Conservation (phyloP, 1,140 invertebrate genomes). For the Lasaia peninsularis region DNA sequence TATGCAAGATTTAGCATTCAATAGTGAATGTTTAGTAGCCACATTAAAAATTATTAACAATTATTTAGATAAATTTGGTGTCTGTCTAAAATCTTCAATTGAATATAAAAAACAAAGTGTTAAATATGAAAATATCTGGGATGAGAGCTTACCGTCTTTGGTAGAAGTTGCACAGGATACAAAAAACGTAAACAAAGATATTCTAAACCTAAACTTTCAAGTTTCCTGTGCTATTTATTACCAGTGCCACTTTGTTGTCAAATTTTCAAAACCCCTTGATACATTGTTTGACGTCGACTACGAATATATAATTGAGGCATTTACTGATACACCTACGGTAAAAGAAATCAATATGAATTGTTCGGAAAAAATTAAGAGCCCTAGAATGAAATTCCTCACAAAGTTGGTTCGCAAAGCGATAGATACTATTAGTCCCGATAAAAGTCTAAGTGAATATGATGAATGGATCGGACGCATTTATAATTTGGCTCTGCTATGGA, state of each 20-base stretch:
- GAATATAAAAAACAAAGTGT: constrained; percentile 73
- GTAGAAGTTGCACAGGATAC: constrained; percentile 88
- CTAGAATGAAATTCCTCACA: constrained; percentile 81
- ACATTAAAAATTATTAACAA: constrained; percentile 84
- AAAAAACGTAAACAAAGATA: constrained; percentile 84
- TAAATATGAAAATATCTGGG: constrained; percentile 84
- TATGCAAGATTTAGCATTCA: constrained; percentile 85
- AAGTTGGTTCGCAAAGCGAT: constrained; percentile 82
- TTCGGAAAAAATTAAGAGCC: constrained; percentile 73
- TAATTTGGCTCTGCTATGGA: constrained; percentile 87
- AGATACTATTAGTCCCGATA: constrained; percentile 76
- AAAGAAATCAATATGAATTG: constrained; percentile 49
- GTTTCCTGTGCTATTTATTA: constrained; percentile 86
- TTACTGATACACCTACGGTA: constrained; percentile 42
- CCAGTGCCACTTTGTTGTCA: constrained; percentile 87
- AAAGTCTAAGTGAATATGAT: constrained; percentile 76
- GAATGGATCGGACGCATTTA: constrained; percentile 85
- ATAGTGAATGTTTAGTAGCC: constrained; percentile 80
- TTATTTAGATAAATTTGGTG: constrained; percentile 88
- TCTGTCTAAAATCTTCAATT: constrained; percentile 73
- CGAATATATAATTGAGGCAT: constrained; percentile 59
- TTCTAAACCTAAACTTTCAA: constrained; percentile 88
- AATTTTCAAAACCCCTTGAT: constrained; percentile 83
- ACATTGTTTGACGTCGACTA: constrained; percentile 85
- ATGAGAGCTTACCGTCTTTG: constrained; percentile 82